Evolutionary conservation across 2,888 invertebrate species (phyloP).

Genomic region (Loripinus fragilis): DNA sequence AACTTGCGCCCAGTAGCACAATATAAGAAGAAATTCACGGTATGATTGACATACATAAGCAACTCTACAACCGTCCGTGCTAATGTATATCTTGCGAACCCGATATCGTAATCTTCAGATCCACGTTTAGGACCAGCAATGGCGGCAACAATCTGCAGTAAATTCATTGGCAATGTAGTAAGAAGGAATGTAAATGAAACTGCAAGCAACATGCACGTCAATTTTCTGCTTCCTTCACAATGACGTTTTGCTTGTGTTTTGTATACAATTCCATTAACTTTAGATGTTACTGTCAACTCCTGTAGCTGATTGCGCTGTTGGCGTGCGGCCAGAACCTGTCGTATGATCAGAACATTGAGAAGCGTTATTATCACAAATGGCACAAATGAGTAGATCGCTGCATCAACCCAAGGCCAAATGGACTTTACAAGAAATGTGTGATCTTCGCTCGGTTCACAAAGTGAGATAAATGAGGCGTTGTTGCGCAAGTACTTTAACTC

Average conservation of each 20-base stretch:
- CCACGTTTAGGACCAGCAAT: constrained; percentile 55
- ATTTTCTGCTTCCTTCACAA: constrained; percentile 68
- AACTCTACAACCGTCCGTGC: constrained; percentile 76
- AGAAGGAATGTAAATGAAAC: constrained; percentile 81
- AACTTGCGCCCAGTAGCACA: constrained; percentile 76
- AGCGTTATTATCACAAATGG: constrained; percentile 78
- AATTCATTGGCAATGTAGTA: constrained; percentile 80
- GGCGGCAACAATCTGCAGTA: constrained; percentile 68
- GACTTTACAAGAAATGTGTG: constrained; percentile 65
- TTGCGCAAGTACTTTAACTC: constrained; percentile 56
- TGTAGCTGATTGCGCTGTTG: constrained; percentile 57
- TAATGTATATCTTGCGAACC: constrained; percentile 65
- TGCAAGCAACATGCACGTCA: constrained; percentile 80
- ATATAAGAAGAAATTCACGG: constrained; percentile 78
- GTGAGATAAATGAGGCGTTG: constrained; percentile 47
- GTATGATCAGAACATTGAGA: constrained; percentile 80
- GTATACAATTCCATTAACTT: constrained; percentile 26
- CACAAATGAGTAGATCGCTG: constrained; percentile 79
- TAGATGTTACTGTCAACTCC: constrained; percentile 30
- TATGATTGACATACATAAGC: constrained; percentile 81
- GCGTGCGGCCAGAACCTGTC: constrained; percentile 74
- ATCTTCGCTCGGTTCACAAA: constrained; percentile 62
- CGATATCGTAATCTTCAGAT: constrained; percentile 39
- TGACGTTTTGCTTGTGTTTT: constrained; percentile 40
- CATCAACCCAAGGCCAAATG: constrained; percentile 82